Conservation (phyloP, 2,113 vertebrate genomes). For the Solea solea region DNA sequence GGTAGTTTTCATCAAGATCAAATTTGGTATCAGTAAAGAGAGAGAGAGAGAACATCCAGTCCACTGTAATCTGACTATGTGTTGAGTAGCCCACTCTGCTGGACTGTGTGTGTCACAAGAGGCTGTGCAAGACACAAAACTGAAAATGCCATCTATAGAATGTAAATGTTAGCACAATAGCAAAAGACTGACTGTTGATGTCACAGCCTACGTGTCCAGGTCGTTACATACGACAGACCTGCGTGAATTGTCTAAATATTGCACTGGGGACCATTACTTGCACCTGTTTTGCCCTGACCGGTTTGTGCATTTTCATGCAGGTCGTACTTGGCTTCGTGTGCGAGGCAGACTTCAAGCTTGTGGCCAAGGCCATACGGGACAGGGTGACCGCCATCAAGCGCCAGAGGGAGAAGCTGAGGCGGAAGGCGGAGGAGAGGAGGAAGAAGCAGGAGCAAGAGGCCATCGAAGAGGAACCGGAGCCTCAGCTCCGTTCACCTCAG, state of each 20-base stretch:
- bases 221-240: not conserved
- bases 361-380: slow-evolving; percentile 94
- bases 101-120: slow-evolving; percentile 15
- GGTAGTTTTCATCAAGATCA: slow-evolving; percentile 77
- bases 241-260: not conserved
- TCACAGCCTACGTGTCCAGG: slow-evolving; percentile 4
- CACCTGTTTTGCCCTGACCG: slow-evolving; percentile 41
- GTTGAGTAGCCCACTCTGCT: slow-evolving; percentile 60
- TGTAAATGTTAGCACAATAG: slow-evolving; percentile 4
- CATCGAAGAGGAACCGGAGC: slow-evolving; percentile 70
- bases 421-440: slow-evolving; percentile 72
- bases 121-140: slow-evolving; percentile 1
- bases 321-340: slow-evolving; percentile 93
- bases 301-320: slow-evolving; percentile 68
- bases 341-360: slow-evolving; percentile 94
- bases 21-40: slow-evolving; percentile 66
- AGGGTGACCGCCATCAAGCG: slow-evolving; percentile 90
- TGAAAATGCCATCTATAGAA: slow-evolving; percentile 9
- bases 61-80: slow-evolving; percentile 63
- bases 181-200: slow-evolving; percentile 1
- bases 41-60: slow-evolving; percentile 40
- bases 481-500: slow-evolving; percentile 30
- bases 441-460: slow-evolving; percentile 70
- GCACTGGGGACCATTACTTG: not conserved
- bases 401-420: slow-evolving; percentile 89